Conservation (phyloP, 2,113 vertebrate genomes). For the Rhineura floridana region DNA sequence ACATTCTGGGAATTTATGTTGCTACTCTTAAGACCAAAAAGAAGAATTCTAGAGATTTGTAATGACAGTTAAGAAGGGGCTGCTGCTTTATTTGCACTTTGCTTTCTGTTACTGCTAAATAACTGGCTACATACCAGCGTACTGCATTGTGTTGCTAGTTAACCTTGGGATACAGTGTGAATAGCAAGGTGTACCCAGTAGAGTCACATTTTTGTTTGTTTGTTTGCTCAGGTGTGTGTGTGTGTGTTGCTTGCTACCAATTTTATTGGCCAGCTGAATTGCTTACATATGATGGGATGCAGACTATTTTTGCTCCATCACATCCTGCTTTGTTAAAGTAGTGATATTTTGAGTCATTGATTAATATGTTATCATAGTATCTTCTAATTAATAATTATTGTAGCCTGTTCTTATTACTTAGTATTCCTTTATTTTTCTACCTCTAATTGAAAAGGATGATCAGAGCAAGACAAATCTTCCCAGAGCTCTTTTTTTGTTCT, state of each 20-base stretch:
- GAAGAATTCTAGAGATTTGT: neutral
- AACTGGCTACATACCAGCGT: neutral
- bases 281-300: neutral
- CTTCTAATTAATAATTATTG: neutral
- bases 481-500: conserved; percentile 10
- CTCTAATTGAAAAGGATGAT: neutral
- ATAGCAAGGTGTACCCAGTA: neutral
- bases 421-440: conserved; percentile 33
- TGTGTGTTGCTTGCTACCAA: too few relatives aligned
- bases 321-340: neutral
- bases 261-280: neutral
- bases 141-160: neutral
- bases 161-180: neutral
- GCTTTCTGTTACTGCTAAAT: neutral
- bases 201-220: neutral
- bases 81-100: neutral
- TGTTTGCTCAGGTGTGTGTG: neutral
- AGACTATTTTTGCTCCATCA: neutral
- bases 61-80: neutral
- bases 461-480: conserved; percentile 6
- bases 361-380: neutral
- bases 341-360: neutral
- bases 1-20: neutral
- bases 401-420: neutral
- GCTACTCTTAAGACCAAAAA: neutral